Base-by-base conservation (phyloP, 2,797 vertebrate species). In the Adrianichthys oophorus region DNA sequence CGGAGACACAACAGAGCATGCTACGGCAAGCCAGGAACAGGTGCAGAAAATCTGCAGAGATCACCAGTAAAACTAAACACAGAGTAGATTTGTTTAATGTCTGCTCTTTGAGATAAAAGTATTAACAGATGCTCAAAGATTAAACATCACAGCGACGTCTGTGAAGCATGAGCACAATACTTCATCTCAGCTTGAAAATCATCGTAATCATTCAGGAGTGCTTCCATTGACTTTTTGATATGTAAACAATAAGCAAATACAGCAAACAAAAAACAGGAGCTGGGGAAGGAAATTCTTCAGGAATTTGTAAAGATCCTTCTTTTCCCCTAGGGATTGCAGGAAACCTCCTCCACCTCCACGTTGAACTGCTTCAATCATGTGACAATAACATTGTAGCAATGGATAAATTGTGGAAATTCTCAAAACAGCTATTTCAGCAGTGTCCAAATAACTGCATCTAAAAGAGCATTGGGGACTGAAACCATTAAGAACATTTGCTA, bases 401-500 rank as follows among this genome's bases (percentile, higher is more conserved):
- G 71, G 87, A 57, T 78, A 79, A 74, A 83, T 89, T 85, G 78
- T 72, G 76, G 76, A 83, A 88, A 86, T 83, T 79, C 85, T 85
- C 74, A 73, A 59, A 66, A 85, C 79, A 87, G 77, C 84, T 79
- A 79, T 88, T 82, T 79, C 81, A 62, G 83, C 79, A 79, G 72
- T 71, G 48, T 83, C 81, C 62, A 84, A 85, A 87, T 87, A 43
- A 76, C 77, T 65, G 65, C 68, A 80, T 87, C 86, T 88, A 91
- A 88, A 80, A 72, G 76, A 86, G 77, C 85, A 89, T 87, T 79
- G 83, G 78, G 59, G 78, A 77, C 62, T 42, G 84, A 78, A 79
- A 85, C 85, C 78, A 87, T 86, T 76, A 87, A 86, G 83, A 87
- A 86, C 80, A 78, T 77, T 78, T 84, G 72, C 82, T 82, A 83